phyloP scores from a whole-genome alignment of 2,888 invertebrate genomes.

The Spodoptera exigua region DNA sequence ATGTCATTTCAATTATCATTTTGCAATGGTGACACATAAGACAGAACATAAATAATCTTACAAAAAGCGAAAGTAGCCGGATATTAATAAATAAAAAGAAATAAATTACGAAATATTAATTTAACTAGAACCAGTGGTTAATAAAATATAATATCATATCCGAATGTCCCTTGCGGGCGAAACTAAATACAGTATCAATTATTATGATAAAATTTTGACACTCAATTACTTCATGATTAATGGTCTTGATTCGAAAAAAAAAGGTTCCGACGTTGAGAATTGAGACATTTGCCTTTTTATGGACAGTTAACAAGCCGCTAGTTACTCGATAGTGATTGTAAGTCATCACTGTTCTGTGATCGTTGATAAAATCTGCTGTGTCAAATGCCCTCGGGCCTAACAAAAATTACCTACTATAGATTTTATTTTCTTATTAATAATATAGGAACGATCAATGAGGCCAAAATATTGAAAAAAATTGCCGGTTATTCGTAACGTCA shows the following conservation, averaged over 20 bases:
- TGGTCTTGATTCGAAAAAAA: conserved; percentile 12
- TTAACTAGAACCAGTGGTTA: conserved; percentile 11
- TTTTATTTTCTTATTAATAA: no score
- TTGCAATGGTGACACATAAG: conserved; percentile 14
- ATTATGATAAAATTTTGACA: conserved; percentile 45
- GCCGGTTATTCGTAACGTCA: no score
- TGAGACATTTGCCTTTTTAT: no score
- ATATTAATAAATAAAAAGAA: conserved; percentile 31
- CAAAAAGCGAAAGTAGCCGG: conserved; percentile 33
- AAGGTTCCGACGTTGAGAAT: neutral
- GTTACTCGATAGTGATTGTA: no score
- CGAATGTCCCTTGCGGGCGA: conserved; percentile 23
- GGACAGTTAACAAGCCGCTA: no score
- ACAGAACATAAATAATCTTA: conserved; percentile 2
- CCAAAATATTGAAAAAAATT: no score
- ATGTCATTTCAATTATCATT: conserved; percentile 2
- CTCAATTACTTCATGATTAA: conserved; percentile 53
- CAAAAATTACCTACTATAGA: no score
- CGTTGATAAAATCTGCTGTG: no score
- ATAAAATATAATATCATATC: conserved; percentile 45
- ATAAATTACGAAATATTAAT: conserved; percentile 50
- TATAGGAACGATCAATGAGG: no score
- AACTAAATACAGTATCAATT: conserved; percentile 54
- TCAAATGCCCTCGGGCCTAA: no score
- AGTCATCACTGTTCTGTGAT: no score